A percentile compares a stretch with the other conserved stretches of the same genome.
Conservation (phyloP, 2,888 invertebrate genomes). For the Conops quadrifasciatus region DNA sequence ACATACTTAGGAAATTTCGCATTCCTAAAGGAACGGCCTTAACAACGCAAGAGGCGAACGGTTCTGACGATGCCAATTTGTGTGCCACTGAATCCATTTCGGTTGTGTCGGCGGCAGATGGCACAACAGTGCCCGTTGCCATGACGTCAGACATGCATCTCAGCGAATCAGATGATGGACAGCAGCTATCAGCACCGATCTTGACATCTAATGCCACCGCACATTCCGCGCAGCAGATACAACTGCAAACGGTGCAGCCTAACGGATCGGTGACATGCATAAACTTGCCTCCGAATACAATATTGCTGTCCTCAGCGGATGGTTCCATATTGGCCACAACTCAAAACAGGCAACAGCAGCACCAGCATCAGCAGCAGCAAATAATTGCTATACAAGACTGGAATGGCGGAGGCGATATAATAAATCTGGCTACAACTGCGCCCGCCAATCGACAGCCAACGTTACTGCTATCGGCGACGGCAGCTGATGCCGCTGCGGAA, state of each 20-base stretch:
- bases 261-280: conserved; percentile 60
- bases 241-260: conserved; percentile 57
- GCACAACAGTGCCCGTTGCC: not conserved
- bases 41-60: conserved; percentile 52
- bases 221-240: conserved; percentile 45
- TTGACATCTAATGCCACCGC: conserved; percentile 26
- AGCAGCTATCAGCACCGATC: conserved; percentile 36
- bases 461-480: conserved; percentile 50
- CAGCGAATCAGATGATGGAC: not conserved
- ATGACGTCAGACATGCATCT: conserved; percentile 32
- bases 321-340: conserved; percentile 55
- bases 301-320: conserved; percentile 56
- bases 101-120: conserved; percentile 32
- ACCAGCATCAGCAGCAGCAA: conserved; percentile 48
- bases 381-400: conserved; percentile 55
- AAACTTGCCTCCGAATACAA: conserved; percentile 58
- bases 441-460: conserved; percentile 44
- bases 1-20: conserved; percentile 60
- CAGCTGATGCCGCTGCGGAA: conserved; percentile 50
- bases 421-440: conserved; percentile 36
- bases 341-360: conserved; percentile 22
- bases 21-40: conserved; percentile 61
- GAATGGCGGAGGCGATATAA: conserved; percentile 40
- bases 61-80: conserved; percentile 14
- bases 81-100: conserved; percentile 25